Conservation (phyloP, 2,113 vertebrate genomes). For the Zapus hudsonius region DNA sequence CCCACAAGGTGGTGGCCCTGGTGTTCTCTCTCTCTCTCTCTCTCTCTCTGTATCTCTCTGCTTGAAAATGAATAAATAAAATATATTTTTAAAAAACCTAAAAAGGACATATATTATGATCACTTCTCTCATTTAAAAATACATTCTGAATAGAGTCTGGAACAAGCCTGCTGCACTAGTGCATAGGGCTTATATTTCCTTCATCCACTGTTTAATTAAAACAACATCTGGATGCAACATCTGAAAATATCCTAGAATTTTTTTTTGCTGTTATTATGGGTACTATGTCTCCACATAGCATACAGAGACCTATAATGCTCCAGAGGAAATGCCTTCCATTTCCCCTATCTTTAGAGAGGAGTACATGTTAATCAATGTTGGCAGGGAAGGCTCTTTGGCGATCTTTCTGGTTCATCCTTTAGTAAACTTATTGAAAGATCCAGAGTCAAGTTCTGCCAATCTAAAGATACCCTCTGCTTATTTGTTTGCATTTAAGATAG, state of each 20-base stretch:
- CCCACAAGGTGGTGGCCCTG: too few relatives aligned
- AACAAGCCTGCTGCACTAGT: constrained; percentile 28
- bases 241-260: background rate
- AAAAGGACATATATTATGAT: constrained; percentile 6
- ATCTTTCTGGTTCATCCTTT: background rate
- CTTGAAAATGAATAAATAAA: too few relatives aligned
- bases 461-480: background rate
- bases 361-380: background rate
- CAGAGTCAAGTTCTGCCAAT: background rate
- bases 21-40: too few relatives aligned
- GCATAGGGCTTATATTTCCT: constrained; percentile 54
- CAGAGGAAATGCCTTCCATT: background rate
- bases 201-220: constrained; percentile 41
- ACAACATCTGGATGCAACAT: constrained; percentile 22
- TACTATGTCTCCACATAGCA: background rate
- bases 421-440: background rate
- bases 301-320: background rate
- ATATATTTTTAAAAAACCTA: too few relatives aligned
- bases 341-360: constrained; percentile 15
- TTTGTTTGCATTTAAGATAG: background rate
- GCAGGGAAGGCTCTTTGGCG: background rate
- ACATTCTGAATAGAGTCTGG: background rate
- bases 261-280: background rate
- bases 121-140: background rate
- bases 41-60: too few relatives aligned